phyloP scores from a whole-genome alignment of 2,113 vertebrate species.

The Grammomys dolichurus region DNA sequence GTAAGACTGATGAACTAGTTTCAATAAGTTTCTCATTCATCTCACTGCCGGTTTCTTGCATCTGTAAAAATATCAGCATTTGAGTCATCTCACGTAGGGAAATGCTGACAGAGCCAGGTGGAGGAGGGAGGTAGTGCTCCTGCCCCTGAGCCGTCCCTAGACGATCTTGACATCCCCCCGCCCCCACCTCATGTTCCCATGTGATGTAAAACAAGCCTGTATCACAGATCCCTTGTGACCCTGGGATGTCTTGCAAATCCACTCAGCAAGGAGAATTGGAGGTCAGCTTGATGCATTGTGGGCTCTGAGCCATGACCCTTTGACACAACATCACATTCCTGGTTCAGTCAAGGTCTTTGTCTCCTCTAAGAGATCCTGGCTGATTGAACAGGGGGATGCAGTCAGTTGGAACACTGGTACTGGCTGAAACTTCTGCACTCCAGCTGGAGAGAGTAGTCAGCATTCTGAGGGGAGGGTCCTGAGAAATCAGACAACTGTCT shows the following conservation, averaged over 20 bases:
- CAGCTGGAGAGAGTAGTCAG: neutral
- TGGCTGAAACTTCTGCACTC: neutral
- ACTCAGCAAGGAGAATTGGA: conserved; percentile 62
- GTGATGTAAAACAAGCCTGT: neutral
- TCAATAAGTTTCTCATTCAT: conserved; percentile 67
- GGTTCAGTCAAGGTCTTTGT: neutral
- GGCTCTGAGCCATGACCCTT: conserved; percentile 59
- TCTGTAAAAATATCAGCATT: conserved; percentile 77
- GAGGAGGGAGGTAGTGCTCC: neutral
- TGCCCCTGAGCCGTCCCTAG: neutral
- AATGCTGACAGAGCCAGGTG: conserved; percentile 62
- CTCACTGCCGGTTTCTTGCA: neutral
- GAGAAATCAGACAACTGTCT: neutral
- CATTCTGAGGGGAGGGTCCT: accelerated
- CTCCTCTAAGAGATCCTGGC: neutral
- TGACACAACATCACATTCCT: neutral
- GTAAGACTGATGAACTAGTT: conserved; percentile 71
- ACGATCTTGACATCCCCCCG: conserved; percentile 15
- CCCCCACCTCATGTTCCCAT: neutral
- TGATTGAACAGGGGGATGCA: neutral
- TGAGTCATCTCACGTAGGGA: conserved; percentile 72
- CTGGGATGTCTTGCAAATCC: neutral
- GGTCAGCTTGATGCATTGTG: neutral
- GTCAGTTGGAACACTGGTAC: neutral
- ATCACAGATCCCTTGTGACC: neutral